Percentiles rank a stretch among this genome's conserved stretches.
Evolutionary conservation across 1,140 invertebrate species (phyloP).

Genomic region (Listronotus bonariensis): DNA sequence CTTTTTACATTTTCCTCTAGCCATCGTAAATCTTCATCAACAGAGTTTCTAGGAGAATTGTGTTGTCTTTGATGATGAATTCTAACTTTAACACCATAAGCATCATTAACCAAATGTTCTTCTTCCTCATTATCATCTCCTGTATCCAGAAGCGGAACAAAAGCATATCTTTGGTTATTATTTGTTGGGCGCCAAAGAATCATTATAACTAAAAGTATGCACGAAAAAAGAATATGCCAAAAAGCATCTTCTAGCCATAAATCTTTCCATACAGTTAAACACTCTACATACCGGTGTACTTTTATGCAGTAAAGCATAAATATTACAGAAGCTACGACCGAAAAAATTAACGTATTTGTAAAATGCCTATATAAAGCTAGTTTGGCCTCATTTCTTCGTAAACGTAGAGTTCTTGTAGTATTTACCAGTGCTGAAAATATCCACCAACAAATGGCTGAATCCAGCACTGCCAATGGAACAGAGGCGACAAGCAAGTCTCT

Average conservation of each 20-base stretch:
- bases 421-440: constrained; percentile 88
- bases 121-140: constrained; percentile 84
- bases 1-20: constrained; percentile 86
- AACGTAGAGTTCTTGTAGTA: constrained; percentile 83
- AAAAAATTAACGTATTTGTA: constrained; percentile 90
- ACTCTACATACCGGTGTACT: constrained; percentile 55
- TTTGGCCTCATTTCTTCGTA: constrained; percentile 87
- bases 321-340: constrained; percentile 83
- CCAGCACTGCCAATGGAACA: constrained; percentile 73
- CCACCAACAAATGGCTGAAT: constrained; percentile 79
- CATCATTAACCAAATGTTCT: constrained; percentile 82
- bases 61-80: constrained; percentile 55
- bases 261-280: constrained; percentile 78
- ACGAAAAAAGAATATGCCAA: constrained; percentile 91
- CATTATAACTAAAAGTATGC: constrained; percentile 89
- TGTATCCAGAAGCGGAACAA: constrained; percentile 87
- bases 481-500: constrained; percentile 72
- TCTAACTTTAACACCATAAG: constrained; percentile 82
- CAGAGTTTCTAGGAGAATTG: constrained; percentile 46
- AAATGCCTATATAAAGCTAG: constrained; percentile 90
- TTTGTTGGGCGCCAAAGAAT: constrained; percentile 91
- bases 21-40: constrained; percentile 87
- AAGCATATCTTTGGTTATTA: constrained; percentile 94
- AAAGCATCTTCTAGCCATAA: constrained; percentile 92
- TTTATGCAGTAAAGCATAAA: constrained; percentile 93